Conservation (phyloP, 1,140 invertebrate genomes). For the Drosophila sproati region DNA sequence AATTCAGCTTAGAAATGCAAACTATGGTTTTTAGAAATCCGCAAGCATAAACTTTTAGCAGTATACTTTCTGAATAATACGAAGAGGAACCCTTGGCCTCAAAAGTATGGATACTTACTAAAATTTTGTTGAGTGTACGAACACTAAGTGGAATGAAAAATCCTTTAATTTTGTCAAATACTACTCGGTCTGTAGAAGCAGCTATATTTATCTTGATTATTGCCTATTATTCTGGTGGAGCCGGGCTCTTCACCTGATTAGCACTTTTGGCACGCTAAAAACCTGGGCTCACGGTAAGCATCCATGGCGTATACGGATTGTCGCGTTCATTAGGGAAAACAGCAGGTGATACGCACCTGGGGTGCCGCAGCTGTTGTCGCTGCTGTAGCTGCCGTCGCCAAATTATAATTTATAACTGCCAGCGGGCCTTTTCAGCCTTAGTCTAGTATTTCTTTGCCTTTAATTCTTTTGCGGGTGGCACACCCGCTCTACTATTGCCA, state of each 20-base stretch:
- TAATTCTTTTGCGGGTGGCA: conserved; percentile 46
- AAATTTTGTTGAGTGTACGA: too few species aligned
- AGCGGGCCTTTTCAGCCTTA: conserved; percentile 30
- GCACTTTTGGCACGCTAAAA: conserved; percentile 17
- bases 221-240: conserved; percentile 22
- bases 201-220: conserved; percentile 40
- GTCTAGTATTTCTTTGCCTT: conserved; percentile 51
- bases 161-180: conserved; percentile 60
- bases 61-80: too few species aligned
- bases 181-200: conserved; percentile 2
- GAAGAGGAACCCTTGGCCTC: too few species aligned
- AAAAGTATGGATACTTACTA: too few species aligned
- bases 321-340: conserved; percentile 79
- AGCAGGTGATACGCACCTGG: conserved; percentile 75
- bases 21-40: too few species aligned
- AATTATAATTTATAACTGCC: conserved; percentile 56
- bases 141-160: conserved; percentile 19
- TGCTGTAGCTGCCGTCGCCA: conserved; percentile 27
- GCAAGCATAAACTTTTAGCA: too few species aligned
- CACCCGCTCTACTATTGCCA: conserved; percentile 31
- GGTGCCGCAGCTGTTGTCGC: conserved; percentile 17
- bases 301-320: conserved; percentile 38
- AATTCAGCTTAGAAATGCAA: too few species aligned
- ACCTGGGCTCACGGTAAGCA: background rate
- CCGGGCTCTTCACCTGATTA: conserved; percentile 38